Evolutionary conservation across 2,888 invertebrate species (phyloP).

Genomic region (Eilema sororculum): DNA sequence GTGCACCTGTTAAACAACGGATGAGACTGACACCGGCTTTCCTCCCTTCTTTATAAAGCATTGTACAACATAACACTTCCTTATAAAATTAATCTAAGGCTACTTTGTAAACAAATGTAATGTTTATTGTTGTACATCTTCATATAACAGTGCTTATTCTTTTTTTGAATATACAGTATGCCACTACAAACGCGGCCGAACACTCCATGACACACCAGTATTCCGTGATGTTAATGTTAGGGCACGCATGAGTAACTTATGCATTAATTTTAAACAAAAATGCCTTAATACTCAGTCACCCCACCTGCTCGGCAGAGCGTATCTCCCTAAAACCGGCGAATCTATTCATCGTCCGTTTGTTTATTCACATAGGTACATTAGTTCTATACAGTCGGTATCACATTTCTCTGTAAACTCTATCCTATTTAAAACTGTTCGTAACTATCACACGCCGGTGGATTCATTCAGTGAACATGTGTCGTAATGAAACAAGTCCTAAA

Average conservation of each 20-base stretch:
- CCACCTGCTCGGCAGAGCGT: constrained; percentile 85
- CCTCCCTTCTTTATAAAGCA: too few species aligned
- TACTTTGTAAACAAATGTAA: background rate
- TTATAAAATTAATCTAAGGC: background rate
- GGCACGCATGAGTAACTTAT: constrained; percentile 65
- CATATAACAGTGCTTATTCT: background rate
- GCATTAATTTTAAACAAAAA: constrained; percentile 83
- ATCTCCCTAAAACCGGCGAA: constrained; percentile 85
- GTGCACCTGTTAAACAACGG: too few species aligned
- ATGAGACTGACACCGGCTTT: too few species aligned
- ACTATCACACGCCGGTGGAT: background rate
- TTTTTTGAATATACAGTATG: background rate
- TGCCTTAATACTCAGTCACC: constrained; percentile 87
- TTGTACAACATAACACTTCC: background rate
- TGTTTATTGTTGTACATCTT: background rate
- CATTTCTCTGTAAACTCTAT: constrained; percentile 43
- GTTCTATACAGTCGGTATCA: constrained; percentile 52
- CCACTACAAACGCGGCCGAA: constrained; percentile 20
- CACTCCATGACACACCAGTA: constrained; percentile 34
- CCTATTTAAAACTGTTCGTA: constrained; percentile 19
- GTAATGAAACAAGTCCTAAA: constrained; percentile 86
- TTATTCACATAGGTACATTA: constrained; percentile 73
- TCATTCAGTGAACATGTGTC: constrained; percentile 60
- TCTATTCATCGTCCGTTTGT: constrained; percentile 79
- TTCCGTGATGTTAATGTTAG: constrained; percentile 35